Percentiles rank a stretch among this genome's conserved stretches.
These are phyloP conservation scores for Philopedon plagiatum DNA, from an alignment of 2,888 invertebrate species.

Conservation along the genomic window DNA sequence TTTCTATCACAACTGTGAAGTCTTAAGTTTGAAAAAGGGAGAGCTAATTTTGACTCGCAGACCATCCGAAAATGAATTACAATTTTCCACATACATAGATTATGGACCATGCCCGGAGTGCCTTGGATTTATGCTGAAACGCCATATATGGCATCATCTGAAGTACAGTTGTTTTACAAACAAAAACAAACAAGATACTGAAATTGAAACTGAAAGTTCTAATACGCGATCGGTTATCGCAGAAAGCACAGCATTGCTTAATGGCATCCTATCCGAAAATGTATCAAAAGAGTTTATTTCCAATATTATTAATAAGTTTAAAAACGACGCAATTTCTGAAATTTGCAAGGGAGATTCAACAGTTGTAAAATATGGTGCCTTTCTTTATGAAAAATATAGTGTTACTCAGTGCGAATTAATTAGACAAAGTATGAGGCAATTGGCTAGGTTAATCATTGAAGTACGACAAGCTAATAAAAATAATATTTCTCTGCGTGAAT, in stretches of 20 bases:
- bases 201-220: background rate
- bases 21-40: conserved; percentile 28
- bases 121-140: conserved; percentile 45
- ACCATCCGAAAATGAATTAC: conserved; percentile 34
- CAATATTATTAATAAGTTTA: conserved; percentile 36
- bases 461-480: conserved; percentile 20
- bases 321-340: conserved; percentile 36
- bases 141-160: conserved; percentile 46
- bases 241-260: conserved; percentile 37
- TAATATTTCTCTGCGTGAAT: conserved; percentile 23
- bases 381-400: conserved; percentile 49
- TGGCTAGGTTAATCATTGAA: conserved; percentile 33
- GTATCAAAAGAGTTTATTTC: conserved; percentile 27
- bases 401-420: conserved; percentile 42
- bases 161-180: conserved; percentile 30
- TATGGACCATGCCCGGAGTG: conserved; percentile 46
- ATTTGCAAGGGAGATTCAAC: conserved; percentile 16
- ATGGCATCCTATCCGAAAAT: conserved; percentile 32
- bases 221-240: conserved; percentile 5
- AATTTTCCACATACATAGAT: conserved; percentile 36
- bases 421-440: conserved; percentile 42
- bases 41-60: conserved; percentile 43
- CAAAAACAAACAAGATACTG: background rate
- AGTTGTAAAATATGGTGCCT: conserved; percentile 40
- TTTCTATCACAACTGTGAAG: conserved; percentile 47